Evolutionary conservation across 2,888 invertebrate species (phyloP), one percentile per base, ranked within the genome.

Genomic region (Acronicta aceris): DNA sequence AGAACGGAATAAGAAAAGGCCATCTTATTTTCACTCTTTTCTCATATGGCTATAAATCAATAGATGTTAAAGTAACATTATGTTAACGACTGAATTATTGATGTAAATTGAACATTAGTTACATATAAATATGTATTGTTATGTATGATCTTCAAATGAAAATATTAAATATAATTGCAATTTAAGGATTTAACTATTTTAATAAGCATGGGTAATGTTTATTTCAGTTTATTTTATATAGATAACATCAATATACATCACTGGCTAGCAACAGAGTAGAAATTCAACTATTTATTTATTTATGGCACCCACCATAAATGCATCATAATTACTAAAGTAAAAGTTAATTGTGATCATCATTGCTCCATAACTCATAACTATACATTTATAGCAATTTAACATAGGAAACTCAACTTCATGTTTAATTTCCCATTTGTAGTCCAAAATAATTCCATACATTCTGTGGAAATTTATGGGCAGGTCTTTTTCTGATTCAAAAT

Each of bases 131-230:
- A 71, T 77, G 69, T 78, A 74, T 74, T 55, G 49, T 71, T 74
- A 71, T 74, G 63, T 73, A 63, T 67, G 75, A 64, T 73, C 59
- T 70, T 72, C 61, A 74, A 65, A 66, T 71, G 61, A 73, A 65
- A 66, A 75, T 61, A 58, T 63, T 69, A 71, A 71, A 76, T 74
- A 76, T 69, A 67, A 61, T 76, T 76, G 55, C 73, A 74, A 72
- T 62, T 69, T 75, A 73, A 65, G 65, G 48, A 72, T 65, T 60
- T 43, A 59, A 53, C 45, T 73, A 74, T 67, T 75, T 73, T 65
- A 62, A 53, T 71, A 71, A 63, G 59, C 48, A 53, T 60, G 54
- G 52, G 49, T 51, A 51, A 64, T 40, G 47, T 58, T 59, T 67
- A 60, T 53, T 59, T 66, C 61, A 15, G 48, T 60, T 53, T 59